These are phyloP conservation scores for Bradypodion ventrale DNA, from an alignment of 2,797 vertebrate genomes.

Conservation along the genomic window DNA sequence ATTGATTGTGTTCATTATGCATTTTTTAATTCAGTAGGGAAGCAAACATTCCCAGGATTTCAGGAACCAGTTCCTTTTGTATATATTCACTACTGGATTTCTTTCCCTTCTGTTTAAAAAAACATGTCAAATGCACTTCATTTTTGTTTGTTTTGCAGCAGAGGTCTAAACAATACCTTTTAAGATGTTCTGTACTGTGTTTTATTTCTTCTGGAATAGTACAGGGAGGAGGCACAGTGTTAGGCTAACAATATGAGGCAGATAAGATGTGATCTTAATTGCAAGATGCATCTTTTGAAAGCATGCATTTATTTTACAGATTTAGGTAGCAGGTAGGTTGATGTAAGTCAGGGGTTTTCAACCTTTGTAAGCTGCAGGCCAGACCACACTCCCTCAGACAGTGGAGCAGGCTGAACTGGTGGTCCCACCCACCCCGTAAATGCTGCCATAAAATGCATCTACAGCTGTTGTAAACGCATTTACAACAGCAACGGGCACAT, in stretches of 20 bases:
- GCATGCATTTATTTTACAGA: too few species aligned
- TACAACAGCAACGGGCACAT: too few species aligned
- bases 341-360: too few species aligned
- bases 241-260: neutral
- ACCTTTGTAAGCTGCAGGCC: too few species aligned
- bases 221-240: neutral
- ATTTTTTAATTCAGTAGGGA: neutral
- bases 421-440: too few species aligned
- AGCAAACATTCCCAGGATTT: neutral
- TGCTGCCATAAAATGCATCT: too few species aligned
- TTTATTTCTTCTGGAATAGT: neutral
- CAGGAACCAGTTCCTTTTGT: neutral
- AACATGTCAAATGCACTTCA: neutral
- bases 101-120: neutral
- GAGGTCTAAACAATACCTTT: neutral
- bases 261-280: neutral
- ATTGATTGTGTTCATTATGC: neutral
- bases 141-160: neutral
- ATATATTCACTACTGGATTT: neutral
- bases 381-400: too few species aligned
- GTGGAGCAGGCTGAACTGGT: too few species aligned
- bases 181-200: neutral
- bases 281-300: neutral
- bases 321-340: too few species aligned
- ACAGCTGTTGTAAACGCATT: too few species aligned